Percentiles rank a stretch among this genome's conserved stretches.
Conservation (phyloP, 2,797 vertebrate species). For the Oryzias sinensis region DNA sequence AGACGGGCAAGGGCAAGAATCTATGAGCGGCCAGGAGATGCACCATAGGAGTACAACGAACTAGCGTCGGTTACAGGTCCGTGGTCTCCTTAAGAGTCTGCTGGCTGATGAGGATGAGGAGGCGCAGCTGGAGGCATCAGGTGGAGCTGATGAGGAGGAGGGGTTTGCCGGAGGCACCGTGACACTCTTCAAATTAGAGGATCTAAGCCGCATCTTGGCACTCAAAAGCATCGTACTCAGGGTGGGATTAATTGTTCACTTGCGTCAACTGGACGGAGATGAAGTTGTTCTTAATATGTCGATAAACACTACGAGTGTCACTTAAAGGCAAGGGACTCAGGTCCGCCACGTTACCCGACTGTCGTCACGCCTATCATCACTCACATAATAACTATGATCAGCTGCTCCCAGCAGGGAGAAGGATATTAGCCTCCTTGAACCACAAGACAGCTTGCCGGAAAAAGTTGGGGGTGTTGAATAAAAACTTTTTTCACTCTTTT, state of each 20-base stretch:
- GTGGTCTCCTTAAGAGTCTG: too few relatives aligned
- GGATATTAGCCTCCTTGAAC: conserved; percentile 72
- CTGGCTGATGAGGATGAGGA: too few relatives aligned
- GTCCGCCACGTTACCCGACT: conserved; percentile 50
- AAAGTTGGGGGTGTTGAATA: conserved; percentile 36
- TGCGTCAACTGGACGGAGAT: conserved; percentile 37
- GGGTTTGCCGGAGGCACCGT: too few relatives aligned
- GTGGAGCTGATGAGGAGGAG: too few relatives aligned
- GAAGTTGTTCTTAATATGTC: conserved; percentile 38
- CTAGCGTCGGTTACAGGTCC: too few relatives aligned
- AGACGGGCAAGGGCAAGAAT: too few relatives aligned
- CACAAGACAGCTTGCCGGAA: conserved; percentile 31
- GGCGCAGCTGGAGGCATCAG: too few relatives aligned
- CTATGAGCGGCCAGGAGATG: too few relatives aligned
- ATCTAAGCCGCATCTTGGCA: conserved; percentile 19
- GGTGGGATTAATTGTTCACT: conserved; percentile 38
- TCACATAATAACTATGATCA: conserved; percentile 71
- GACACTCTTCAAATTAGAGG: conserved; percentile 18
- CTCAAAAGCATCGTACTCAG: conserved; percentile 10
- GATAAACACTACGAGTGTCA: conserved; percentile 53
- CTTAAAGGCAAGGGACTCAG: conserved; percentile 42
- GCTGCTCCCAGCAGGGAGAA: conserved; percentile 69
- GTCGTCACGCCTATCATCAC: conserved; percentile 67
- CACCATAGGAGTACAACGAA: too few relatives aligned
- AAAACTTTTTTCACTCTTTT: too few relatives aligned